phyloP scores from a whole-genome alignment of 1,140 invertebrate species.

The Drosophila baimaii region DNA sequence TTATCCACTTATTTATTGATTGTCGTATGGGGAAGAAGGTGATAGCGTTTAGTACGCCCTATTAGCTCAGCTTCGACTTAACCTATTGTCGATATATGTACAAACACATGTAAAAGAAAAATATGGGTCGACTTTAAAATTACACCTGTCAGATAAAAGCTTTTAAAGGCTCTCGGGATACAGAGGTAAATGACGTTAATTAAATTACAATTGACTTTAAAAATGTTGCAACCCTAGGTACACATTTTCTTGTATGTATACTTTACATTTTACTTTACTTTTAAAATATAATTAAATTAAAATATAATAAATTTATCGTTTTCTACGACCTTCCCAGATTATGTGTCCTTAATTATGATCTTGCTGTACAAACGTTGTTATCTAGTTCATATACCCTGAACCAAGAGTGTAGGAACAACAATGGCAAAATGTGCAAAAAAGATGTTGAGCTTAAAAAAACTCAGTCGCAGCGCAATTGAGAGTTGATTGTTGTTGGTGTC shows the following conservation, averaged over 20 bases:
- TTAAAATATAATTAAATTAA: too few species aligned
- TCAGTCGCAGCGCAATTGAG: conserved; percentile 35
- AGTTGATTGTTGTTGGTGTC: conserved; percentile 55
- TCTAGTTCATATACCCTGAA: conserved; percentile 4
- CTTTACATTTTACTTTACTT: too few species aligned
- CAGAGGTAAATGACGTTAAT: too few species aligned
- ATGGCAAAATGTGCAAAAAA: conserved; percentile 60
- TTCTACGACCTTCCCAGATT: too few species aligned
- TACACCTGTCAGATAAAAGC: background rate
- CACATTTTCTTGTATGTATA: too few species aligned
- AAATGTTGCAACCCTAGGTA: too few species aligned
- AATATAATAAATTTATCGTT: too few species aligned
- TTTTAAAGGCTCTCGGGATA: too few species aligned
- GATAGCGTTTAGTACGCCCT: background rate
- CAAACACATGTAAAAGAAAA: too few species aligned
- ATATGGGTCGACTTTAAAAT: background rate
- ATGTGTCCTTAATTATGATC: background rate
- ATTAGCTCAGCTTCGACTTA: background rate
- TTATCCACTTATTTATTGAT: conserved; percentile 28
- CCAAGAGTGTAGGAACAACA: conserved; percentile 57
- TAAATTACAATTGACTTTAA: too few species aligned
- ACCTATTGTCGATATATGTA: background rate
- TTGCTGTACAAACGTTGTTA: background rate
- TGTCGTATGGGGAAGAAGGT: background rate
- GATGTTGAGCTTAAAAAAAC: conserved; percentile 44